Evolutionary conservation across 1,140 invertebrate genomes (phyloP), one percentile per base, ranked within the genome.

Genomic region (Homalodisca vitripennis): DNA sequence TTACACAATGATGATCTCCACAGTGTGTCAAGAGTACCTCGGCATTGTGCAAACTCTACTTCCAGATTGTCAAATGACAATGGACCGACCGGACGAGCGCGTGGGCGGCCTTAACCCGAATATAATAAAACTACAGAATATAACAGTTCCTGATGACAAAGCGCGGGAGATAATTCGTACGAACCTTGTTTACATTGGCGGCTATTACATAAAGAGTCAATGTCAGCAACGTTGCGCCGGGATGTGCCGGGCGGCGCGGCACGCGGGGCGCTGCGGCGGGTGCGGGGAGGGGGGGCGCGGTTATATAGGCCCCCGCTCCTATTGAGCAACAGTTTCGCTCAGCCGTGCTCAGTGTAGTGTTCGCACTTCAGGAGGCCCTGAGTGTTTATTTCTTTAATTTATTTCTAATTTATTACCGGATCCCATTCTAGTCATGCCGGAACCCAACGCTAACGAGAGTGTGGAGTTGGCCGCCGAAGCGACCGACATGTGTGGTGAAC

Each of bases 391-490:
- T 41, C 6, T 41, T 41, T 41, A 41, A 10, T 41, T 41, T 10
- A 10, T 41, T 41, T 10, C 17, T 41, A 41, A 27, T 6, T 10
- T 27, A 13, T 60, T 26, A 60, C n/a, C 10, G 2, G 26, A 53
- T 6, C 20, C 48, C 6, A 22, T 53, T 12, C 6, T 27, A 13
- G 27, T 24, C 12, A 66, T 66, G 63, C 62, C 62, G 62, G 62
- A 64, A 64, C 63, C 63, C 1, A 47, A 47, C 1, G 27, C 27
- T 13, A 63, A 63, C 34, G 63, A 66, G 22, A 66, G 63, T 66
- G 63, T 66, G 10, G 63, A 66, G 34, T 12, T 66, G 22, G 63
- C 63, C 26, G 32, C 63, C 32, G 63, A 66, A 27, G 63, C 63
- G 17, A 29, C 41, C 2, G 63, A 66, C 26, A 17, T 46, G 63